phyloP scores from a whole-genome alignment of 1,140 invertebrate genomes.

The Drosophila suzukii region DNA sequence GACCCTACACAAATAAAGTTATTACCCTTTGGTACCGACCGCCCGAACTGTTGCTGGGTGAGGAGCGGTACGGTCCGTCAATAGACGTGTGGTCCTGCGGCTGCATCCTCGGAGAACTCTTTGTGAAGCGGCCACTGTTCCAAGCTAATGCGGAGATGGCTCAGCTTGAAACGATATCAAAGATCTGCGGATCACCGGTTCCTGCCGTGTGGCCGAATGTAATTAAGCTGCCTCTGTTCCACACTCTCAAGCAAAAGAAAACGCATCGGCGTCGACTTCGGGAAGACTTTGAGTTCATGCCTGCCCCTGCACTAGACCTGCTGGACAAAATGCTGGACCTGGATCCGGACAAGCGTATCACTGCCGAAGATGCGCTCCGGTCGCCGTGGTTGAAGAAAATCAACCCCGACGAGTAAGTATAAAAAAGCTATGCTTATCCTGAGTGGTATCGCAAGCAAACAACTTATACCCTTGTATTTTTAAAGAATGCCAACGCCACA shows the following conservation, averaged over 20 bases:
- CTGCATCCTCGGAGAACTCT: slow-evolving; percentile 99
- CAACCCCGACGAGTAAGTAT: slow-evolving; percentile 93
- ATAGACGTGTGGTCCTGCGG: slow-evolving; percentile 99
- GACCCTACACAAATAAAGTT: slow-evolving; percentile 99
- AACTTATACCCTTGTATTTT: slow-evolving; percentile 34
- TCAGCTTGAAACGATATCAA: slow-evolving; percentile 97
- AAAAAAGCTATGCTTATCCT: not conserved
- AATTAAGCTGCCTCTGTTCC: slow-evolving; percentile 96
- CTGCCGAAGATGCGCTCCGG: slow-evolving; percentile 96
- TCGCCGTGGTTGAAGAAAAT: slow-evolving; percentile 97
- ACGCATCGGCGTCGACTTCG: slow-evolving; percentile 93
- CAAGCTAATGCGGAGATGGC: slow-evolving; percentile 96
- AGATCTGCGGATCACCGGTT: slow-evolving; percentile 97
- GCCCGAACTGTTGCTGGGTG: slow-evolving; percentile 97
- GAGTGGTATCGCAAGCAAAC: too few relatives aligned
- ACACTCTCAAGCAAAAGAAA: slow-evolving; percentile 96
- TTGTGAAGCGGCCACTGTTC: slow-evolving; percentile 98
- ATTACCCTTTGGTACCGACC: slow-evolving; percentile 99
- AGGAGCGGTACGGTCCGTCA: slow-evolving; percentile 98
- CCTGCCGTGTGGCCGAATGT: slow-evolving; percentile 99
- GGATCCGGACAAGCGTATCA: slow-evolving; percentile 96
- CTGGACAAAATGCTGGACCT: slow-evolving; percentile 98
- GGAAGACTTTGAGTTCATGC: slow-evolving; percentile 97
- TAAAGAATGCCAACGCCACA: slow-evolving; percentile 92
- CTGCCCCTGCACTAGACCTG: slow-evolving; percentile 94